phyloP scores from a whole-genome alignment of 2,888 invertebrate genomes.

The Dryococelus australis region DNA sequence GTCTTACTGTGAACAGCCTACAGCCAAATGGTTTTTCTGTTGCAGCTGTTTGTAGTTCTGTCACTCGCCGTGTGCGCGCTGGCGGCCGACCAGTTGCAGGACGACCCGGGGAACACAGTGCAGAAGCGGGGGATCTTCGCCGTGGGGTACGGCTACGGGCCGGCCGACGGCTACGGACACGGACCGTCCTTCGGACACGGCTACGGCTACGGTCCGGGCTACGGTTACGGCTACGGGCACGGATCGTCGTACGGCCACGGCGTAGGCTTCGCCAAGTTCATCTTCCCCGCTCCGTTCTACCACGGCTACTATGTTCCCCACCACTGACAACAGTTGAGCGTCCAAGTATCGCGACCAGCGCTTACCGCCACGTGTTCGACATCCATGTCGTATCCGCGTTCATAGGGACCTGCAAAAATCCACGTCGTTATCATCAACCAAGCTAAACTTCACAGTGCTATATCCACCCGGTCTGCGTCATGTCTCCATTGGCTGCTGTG shows the following conservation, averaged over 20 bases:
- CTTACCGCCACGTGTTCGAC: no score
- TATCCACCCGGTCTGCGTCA: no score
- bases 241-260: neutral
- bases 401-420: no score
- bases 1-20: no score
- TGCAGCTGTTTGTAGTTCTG: neutral
- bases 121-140: slow-evolving; percentile 37
- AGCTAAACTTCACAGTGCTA: no score
- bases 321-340: no score
- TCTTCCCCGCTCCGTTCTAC: neutral
- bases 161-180: slow-evolving; percentile 30
- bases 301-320: neutral
- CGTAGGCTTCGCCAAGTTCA: neutral
- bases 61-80: neutral
- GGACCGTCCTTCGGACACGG: slow-evolving; percentile 46
- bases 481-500: no score
- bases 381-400: no score
- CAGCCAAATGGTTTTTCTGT: no score
- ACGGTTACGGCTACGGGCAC: slow-evolving; percentile 45
- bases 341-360: no score
- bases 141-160: slow-evolving; percentile 33
- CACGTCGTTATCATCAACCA: no score
- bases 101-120: slow-evolving; percentile 31
- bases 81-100: slow-evolving; percentile 28
- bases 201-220: slow-evolving; percentile 45